Percentiles rank a stretch among this genome's conserved stretches.
phyloP scores from a whole-genome alignment of 2,888 invertebrate species.

The Chrysodeixis includens region DNA sequence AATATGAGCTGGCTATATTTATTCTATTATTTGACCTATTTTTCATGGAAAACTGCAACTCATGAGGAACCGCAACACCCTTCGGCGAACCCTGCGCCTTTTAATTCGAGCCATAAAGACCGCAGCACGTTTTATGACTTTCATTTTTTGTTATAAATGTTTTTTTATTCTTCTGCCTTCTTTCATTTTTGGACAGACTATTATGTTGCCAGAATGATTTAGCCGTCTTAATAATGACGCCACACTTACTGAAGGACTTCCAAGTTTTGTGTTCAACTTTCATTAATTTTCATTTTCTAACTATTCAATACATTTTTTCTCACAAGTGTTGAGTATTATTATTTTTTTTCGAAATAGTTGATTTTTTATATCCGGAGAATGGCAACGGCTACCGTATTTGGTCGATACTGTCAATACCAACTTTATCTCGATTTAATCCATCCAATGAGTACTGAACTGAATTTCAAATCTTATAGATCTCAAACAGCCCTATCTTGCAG shows the following conservation, averaged over 20 bases:
- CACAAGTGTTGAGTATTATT: no score
- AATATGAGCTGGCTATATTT: neutral
- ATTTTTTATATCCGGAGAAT: no score
- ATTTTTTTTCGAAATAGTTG: no score
- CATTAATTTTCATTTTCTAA: neutral
- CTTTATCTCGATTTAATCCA: no score
- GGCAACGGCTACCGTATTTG: no score
- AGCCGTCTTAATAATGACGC: constrained; percentile 1
- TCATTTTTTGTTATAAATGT: constrained; percentile 5
- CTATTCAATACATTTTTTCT: no score
- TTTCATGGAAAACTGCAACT: constrained; percentile 7
- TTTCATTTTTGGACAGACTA: neutral
- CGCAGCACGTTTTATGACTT: constrained; percentile 1
- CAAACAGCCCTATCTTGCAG: neutral
- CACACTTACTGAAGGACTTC: neutral
- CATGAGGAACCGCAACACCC: constrained; percentile 8
- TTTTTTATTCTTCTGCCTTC: neutral
- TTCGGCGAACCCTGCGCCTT: neutral
- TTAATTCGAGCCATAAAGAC: constrained; percentile 1
- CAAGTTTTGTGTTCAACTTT: neutral
- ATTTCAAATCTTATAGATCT: neutral
- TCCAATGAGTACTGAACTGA: neutral
- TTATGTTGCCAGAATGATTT: neutral
- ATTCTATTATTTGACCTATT: constrained; percentile 2
- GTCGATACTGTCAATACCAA: no score